Evolutionary conservation across 1,140 invertebrate species (phyloP).

Genomic region (Diplogasteroides magnus): DNA sequence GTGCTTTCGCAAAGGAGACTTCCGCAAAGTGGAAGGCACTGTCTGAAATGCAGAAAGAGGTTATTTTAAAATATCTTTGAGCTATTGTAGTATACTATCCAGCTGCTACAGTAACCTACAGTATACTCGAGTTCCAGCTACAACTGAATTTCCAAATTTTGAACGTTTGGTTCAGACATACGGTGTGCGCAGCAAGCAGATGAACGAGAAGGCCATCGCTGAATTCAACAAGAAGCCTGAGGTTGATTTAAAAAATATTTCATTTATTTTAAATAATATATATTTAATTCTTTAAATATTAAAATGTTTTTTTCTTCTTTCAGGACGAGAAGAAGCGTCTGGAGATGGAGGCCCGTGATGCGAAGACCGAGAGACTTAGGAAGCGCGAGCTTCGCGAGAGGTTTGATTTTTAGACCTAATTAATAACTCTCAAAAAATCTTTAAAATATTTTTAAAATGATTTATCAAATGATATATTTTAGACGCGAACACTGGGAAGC

Average conservation of each 20-base stretch:
- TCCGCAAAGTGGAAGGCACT: conserved; percentile 2
- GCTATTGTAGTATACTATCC: no score
- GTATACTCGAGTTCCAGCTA: no score
- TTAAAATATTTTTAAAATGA: background rate
- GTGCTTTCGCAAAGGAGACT: background rate
- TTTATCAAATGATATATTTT: background rate
- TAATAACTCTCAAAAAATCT: background rate
- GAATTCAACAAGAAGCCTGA: background rate
- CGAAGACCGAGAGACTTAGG: conserved; percentile 4
- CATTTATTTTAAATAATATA: background rate
- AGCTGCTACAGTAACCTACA: no score
- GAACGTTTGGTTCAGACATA: no score
- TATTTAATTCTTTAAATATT: background rate
- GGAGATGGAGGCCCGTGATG: background rate
- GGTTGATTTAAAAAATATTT: background rate
- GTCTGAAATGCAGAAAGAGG: conserved; percentile 3
- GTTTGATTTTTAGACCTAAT: background rate
- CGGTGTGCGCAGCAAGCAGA: background rate
- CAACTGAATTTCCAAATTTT: no score
- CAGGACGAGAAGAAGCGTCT: background rate
- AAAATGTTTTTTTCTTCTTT: background rate
- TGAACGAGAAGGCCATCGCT: background rate
- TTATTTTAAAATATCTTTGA: no score
- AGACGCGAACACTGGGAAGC: conserved; percentile 2
- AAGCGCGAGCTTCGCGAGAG: conserved; percentile 4